Conservation (phyloP, 2,797 vertebrate species). For the Sebastes alutus region DNA sequence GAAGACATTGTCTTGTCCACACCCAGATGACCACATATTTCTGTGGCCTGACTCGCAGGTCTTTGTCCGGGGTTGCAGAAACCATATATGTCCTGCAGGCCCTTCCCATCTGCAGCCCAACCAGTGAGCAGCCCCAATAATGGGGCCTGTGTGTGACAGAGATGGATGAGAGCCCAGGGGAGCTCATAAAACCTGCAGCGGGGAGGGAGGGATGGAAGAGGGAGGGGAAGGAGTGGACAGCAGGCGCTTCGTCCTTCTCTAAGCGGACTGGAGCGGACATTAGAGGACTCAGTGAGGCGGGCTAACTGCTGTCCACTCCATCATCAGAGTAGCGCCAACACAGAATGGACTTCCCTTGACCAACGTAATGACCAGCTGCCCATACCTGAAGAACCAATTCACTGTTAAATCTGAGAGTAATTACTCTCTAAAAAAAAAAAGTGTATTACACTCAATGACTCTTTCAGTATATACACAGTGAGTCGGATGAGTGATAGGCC, state of each 20-base stretch:
- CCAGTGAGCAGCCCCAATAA: slow-evolving; percentile 84
- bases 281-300: slow-evolving; percentile 80
- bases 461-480: slow-evolving; percentile 13
- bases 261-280: slow-evolving; percentile 76
- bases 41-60: slow-evolving; percentile 68
- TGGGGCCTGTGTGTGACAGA: slow-evolving; percentile 87
- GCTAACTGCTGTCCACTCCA: slow-evolving; percentile 83
- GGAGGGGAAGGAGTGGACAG: slow-evolving; percentile 79
- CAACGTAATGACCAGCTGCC: slow-evolving; percentile 59
- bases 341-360: slow-evolving; percentile 45
- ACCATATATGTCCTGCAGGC: slow-evolving; percentile 82
- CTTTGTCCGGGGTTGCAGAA: slow-evolving; percentile 79
- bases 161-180: slow-evolving; percentile 88
- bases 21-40: slow-evolving; percentile 72
- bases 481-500: slow-evolving; percentile 37
- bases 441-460: slow-evolving; percentile 1
- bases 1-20: slow-evolving; percentile 61
- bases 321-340: slow-evolving; percentile 71
- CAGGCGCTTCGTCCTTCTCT: slow-evolving; percentile 79
- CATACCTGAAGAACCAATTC: slow-evolving; percentile 46
- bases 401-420: slow-evolving; percentile 45
- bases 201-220: slow-evolving; percentile 66
- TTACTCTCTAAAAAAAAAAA: slow-evolving; percentile 40
- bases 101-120: slow-evolving; percentile 83
- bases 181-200: slow-evolving; percentile 87